These are phyloP conservation scores for Monodelphis domestica DNA, from an alignment of 2,797 vertebrate species.

Conservation along the genomic window DNA sequence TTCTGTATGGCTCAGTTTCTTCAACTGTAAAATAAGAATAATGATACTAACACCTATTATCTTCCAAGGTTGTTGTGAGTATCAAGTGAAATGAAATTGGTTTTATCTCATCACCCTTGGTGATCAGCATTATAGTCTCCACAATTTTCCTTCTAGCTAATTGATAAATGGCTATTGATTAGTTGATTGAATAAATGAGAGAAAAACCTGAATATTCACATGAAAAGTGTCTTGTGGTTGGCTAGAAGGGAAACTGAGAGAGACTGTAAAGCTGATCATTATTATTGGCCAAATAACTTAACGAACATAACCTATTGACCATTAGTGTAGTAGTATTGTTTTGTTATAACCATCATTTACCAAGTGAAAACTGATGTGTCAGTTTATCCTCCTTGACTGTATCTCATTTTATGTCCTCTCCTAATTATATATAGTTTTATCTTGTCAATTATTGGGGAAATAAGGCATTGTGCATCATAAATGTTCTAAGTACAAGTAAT, in stretches of 20 bases:
- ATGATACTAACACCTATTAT: not conserved
- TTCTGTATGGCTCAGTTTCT: not conserved
- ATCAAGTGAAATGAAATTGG: not conserved
- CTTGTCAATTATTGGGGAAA: slow-evolving; percentile 4
- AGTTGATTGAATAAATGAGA: not conserved
- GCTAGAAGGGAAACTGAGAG: not conserved
- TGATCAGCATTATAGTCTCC: too few species aligned
- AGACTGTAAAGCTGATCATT: not conserved
- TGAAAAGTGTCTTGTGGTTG: not conserved
- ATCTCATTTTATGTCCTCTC: slow-evolving; percentile 19
- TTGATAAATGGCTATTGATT: not conserved
- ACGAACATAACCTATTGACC: not conserved
- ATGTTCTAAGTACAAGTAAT: slow-evolving; percentile 82
- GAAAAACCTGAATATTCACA: not conserved
- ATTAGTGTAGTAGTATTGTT: not conserved
- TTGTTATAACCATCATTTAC: not conserved
- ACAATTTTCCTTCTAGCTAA: too few species aligned
- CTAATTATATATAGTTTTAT: slow-evolving; percentile 4
- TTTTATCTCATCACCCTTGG: not conserved
- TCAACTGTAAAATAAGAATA: slow-evolving; percentile 3
- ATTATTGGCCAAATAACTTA: not conserved
- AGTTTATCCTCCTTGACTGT: slow-evolving; percentile 47
- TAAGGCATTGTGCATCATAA: slow-evolving; percentile 61
- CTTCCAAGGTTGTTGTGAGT: not conserved
- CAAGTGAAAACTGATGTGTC: not conserved